phyloP scores from a whole-genome alignment of 2,888 invertebrate genomes.

The Pollenia labialis region DNA sequence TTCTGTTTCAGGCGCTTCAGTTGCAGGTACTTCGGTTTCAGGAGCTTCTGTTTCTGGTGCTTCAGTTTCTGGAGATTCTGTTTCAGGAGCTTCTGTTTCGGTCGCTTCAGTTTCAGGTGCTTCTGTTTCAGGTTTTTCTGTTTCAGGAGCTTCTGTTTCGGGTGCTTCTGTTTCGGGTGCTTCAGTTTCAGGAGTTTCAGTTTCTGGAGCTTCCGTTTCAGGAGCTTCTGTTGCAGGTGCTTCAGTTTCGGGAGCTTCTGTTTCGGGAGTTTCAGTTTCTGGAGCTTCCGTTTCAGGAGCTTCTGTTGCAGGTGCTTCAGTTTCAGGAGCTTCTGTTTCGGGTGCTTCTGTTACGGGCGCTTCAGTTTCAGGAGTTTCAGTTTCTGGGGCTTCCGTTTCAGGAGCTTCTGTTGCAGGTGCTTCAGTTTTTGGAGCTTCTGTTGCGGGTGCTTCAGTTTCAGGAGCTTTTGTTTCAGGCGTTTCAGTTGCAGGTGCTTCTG shows the following conservation, averaged over 20 bases:
- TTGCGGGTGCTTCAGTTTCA: background rate
- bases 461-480: background rate
- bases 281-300: constrained; percentile 3
- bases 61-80: background rate
- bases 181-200: constrained; percentile 8
- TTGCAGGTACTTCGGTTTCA: background rate
- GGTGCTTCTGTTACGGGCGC: background rate
- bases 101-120: background rate
- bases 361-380: background rate
- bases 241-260: background rate
- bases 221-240: background rate
- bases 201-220: background rate
- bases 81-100: background rate
- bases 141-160: background rate
- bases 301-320: background rate
- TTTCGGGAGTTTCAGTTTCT: background rate
- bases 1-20: background rate
- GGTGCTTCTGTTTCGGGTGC: background rate
- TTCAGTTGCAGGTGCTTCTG: constrained; percentile 8
- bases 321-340: background rate
- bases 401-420: background rate
- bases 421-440: background rate
- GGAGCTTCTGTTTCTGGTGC: background rate
- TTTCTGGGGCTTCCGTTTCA: background rate
- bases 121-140: background rate